Evolutionary conservation across 2,113 vertebrate species (phyloP).

Genomic region (Marmota monax): DNA sequence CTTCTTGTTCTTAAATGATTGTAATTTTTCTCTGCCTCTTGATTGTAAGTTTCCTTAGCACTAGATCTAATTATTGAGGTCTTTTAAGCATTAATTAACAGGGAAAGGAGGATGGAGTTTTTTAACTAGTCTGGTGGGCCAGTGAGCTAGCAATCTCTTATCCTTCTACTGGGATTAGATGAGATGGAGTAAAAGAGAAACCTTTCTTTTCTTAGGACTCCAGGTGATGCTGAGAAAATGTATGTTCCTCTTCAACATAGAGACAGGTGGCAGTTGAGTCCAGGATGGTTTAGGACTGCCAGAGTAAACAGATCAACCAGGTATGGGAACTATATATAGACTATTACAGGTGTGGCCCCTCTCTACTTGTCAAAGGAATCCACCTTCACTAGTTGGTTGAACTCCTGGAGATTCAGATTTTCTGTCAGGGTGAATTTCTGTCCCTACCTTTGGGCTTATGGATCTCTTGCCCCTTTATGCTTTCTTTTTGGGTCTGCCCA

Average conservation of each 20-base stretch:
- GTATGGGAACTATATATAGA: not conserved
- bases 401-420: not conserved
- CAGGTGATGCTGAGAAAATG: not conserved
- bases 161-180: not conserved
- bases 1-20: not conserved
- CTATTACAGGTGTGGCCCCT: not conserved
- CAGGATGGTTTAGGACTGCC: not conserved
- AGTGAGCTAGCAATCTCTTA: not conserved
- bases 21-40: constrained; percentile 33
- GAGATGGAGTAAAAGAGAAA: not conserved
- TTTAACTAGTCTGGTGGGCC: not conserved
- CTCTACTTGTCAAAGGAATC: not conserved
- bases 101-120: not conserved
- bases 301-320: not conserved
- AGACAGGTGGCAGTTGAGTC: not conserved
- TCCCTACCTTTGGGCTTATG: not conserved
- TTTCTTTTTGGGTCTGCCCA: not conserved
- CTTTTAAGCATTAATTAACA: not conserved
- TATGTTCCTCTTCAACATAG: not conserved
- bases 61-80: not conserved
- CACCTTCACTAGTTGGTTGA: not conserved
- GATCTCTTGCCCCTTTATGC: not conserved
- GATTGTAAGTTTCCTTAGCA: constrained; percentile 25
- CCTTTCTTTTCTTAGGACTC: not conserved
- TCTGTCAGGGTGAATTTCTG: not conserved